Base-by-base conservation (phyloP, 2,113 vertebrate species). In the Chlamydotis undulata region DNA sequence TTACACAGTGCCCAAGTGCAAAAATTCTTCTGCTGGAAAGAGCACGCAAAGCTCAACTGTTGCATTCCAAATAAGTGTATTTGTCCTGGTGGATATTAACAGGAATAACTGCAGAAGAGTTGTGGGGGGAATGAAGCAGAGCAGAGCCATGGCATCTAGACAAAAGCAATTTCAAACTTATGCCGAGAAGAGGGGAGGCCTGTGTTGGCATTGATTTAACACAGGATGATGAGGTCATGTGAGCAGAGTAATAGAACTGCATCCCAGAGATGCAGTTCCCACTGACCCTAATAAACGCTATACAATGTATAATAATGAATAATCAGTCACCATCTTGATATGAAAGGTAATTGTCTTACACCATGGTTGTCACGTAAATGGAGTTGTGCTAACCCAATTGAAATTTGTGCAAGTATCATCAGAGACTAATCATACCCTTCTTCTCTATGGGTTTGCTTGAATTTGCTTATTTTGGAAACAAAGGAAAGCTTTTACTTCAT, bases 401-500 rank as follows among this genome's bases (percentile, higher is more conserved):
- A 83, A 90, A 93, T 85, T 92, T 88, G 59, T 92, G 76, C 85
- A 87, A 39, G 29, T 84, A 60, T 81, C 84, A 77, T 77, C 93
- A 94, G 65, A 53, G 59, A 57, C 52, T 89, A 89, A 81, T 74
- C 89, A 74, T 28, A 73, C 28, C 7, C 47, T 90, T 90, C 41
- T 84, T 90, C 63, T 96, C 63, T 84, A 21, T n/a, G 67, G 77
- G 33, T 88, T 93, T 94, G 83, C 39, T 89, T 94, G 76, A 84
- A 94, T 91, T 93, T 94, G 89, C 80, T 93, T 79, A 28, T 91
- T 96, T 82, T 71, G 65, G 81, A 53, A 91, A 96, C 93, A 95
- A 97, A 96, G 83, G 60, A 87, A 94, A 95, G 91, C 87, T 95
- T 92, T 92, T 93, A 81, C 57, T 35, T 78, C 69, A 79, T 94